phyloP scores from a whole-genome alignment of 2,888 invertebrate genomes.

The Tyria jacobaeae region DNA sequence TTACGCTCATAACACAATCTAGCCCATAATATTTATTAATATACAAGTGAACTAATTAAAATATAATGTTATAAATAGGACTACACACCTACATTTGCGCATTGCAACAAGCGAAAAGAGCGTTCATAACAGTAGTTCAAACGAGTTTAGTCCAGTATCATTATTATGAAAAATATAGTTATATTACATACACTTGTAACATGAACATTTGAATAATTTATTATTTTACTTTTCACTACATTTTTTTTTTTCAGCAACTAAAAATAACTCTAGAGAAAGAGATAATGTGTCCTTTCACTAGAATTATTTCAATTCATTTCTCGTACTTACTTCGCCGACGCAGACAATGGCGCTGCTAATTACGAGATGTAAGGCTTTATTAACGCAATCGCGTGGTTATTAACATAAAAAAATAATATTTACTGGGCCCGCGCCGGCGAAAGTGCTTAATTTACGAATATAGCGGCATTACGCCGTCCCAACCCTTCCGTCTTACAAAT shows the following conservation, averaged over 20 bases:
- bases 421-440: conserved; percentile 72
- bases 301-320: conserved; percentile 73
- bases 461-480: conserved; percentile 78
- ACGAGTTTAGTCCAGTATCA: too few relatives aligned
- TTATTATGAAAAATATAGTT: too few relatives aligned
- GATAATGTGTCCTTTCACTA: conserved; percentile 57
- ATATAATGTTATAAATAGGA: too few relatives aligned
- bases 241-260: conserved; percentile 39
- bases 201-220: too few relatives aligned
- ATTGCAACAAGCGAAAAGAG: too few relatives aligned
- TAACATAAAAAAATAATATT: conserved; percentile 87
- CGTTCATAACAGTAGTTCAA: too few relatives aligned
- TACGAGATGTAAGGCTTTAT: conserved; percentile 85
- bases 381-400: conserved; percentile 84
- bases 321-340: conserved; percentile 66
- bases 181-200: too few relatives aligned
- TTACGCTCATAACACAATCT: too few relatives aligned
- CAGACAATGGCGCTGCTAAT: conserved; percentile 80
- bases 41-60: too few relatives aligned
- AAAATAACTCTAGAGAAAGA: too few relatives aligned
- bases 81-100: too few relatives aligned
- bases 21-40: too few relatives aligned
- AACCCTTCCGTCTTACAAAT: conserved; percentile 84
- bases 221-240: not conserved
- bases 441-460: conserved; percentile 84